Evolutionary conservation across 2,797 vertebrate species (phyloP), one percentile per base, ranked within the genome.

Genomic region (Tapera naevia): DNA sequence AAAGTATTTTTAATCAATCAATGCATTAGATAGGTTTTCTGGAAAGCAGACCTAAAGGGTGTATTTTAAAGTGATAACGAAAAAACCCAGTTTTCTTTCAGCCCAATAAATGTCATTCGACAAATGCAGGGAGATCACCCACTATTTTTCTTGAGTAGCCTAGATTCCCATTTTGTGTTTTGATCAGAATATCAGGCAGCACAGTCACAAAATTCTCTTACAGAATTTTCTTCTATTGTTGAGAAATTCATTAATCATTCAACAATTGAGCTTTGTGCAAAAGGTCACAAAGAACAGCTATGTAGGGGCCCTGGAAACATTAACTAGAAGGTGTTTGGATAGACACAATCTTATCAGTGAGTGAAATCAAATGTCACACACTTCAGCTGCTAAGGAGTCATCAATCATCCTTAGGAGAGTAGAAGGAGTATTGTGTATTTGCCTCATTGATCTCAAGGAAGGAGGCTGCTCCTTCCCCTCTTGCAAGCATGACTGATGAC

Each of bases 361-460:
- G 41, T 88, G 79, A 96, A 96, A 96, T 96, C 92, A 94, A 86
- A 88, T 78, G 92, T 97, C 95, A 95, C 84, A 89, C 95, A 94
- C 86, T 96, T 95, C 67, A 86, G 72, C 93, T 87, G 85, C 95
- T 93, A 73, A 91, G 94, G 70, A 84, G 86, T 95, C 91, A 96
- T 96, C 95, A 93, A 88, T 96, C 95, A 96, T 88, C 54, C 73
- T 94, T 73, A 67, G 70, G 30, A 82, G 88, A 53, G 69, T n/a
- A 80, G 86, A 58, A 94, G 82, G 64, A 90, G 79, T 74, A 28
- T 92, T 94, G 88, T 89, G 65, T 88, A 76, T 86, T 86, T 90
- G 76, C 79, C 75, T 92, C 84, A 93, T 80, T 95, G 93, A 94
- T 91, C 79, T 94, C 46, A n/a, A 75, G 94, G 91, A 91, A 95